Base-by-base conservation (phyloP, 2,113 vertebrate species). In the Pholis gunnellus region DNA sequence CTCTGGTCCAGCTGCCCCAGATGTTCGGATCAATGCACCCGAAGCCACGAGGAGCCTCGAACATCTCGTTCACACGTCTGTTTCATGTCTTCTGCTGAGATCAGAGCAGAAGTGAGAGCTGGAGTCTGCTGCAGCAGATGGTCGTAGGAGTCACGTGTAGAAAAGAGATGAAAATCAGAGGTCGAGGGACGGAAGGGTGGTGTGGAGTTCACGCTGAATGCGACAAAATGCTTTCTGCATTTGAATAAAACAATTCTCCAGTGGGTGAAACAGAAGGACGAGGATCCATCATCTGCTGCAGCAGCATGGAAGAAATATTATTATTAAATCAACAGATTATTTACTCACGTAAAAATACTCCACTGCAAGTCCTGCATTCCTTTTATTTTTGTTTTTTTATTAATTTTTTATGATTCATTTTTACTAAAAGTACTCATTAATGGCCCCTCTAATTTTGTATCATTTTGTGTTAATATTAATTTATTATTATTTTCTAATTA, bases 1-100 rank as follows among this genome's bases (percentile, higher is more conserved):
- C 54, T 75, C 64, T 2, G 0, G 22, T 70, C 65, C 56, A 82
- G 57, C 66, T 78, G 68, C 0, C 70, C 56, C 78, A 81, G 69
- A 36, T 66, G 73, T 80, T 67, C 1, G 18, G 52, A 61, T 61
- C 40, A 57, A 52, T 40, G 64, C 50, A 48, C 27, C 60, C 63
- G 3, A 40, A n/a, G n/a, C n/a, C 54, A 36, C 48, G 52, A 57
- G 54, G 70, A 72, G 15, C 8, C 36, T 31, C 36, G 0, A 57
- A 34, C 18, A 18, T 50, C 20, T 71, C 22, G 29, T 67, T 46
- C 22, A 15, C 46, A 11, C 7, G 9, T 7, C 54, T 3, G 15
- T 20, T 14, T 42, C 1, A 17, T 34, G 0, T 34, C 34, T 20
- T 79, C 34, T 36, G 36, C 10, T 0, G 2, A 50, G 40, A 78